These are phyloP conservation scores for Megamerina dolium DNA, from an alignment of 2,888 invertebrate genomes.

Conservation along the genomic window DNA sequence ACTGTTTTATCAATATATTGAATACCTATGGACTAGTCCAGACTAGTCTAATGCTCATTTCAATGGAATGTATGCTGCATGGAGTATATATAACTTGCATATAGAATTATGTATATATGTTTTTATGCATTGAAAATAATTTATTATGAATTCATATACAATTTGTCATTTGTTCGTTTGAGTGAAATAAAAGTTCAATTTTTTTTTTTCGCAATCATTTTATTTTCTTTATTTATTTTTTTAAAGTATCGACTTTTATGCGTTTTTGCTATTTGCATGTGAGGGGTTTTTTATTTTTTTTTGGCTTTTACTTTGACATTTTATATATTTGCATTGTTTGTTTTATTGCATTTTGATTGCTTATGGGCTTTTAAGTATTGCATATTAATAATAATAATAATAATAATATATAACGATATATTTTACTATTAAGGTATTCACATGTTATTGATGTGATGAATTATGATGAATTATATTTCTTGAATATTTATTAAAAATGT, in stretches of 20 bases:
- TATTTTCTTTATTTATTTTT: background rate
- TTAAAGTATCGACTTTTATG: background rate
- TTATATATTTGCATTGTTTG: background rate
- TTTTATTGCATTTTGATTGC: background rate
- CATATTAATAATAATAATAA: no score
- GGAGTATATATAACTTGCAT: no score
- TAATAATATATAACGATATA: no score
- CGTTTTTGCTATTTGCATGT: background rate
- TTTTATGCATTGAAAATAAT: conserved; percentile 10
- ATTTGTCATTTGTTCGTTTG: conserved; percentile 10
- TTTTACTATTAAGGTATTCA: no score
- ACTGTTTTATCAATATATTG: no score
- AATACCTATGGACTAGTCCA: no score
- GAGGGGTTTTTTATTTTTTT: background rate
- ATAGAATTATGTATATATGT: no score
- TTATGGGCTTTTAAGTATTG: conserved; percentile 11
- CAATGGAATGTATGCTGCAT: no score
- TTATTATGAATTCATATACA: conserved; percentile 11
- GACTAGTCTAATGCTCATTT: no score
- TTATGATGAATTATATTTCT: conserved; percentile 11
- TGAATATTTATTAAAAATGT: no score
- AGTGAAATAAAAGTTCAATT: background rate
- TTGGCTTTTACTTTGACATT: background rate
- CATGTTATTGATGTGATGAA: conserved; percentile 17
- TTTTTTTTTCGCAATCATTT: background rate